Conservation (phyloP, 2,888 invertebrate species). For the Iphiclides podalirius region DNA sequence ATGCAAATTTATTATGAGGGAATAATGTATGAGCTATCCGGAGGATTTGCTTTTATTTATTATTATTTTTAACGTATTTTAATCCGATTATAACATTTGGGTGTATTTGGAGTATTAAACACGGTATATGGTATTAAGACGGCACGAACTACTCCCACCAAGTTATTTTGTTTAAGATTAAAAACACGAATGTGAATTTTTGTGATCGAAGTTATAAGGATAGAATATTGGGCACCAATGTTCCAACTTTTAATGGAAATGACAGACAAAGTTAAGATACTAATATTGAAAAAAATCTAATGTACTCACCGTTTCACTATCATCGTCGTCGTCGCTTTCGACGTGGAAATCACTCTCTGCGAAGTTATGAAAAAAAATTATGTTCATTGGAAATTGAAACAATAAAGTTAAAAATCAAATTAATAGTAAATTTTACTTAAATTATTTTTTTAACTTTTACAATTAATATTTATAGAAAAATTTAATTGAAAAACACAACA, state of each 20-base stretch:
- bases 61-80: background rate
- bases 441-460: too few relatives aligned
- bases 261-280: background rate
- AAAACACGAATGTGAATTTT: too few relatives aligned
- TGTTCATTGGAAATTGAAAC: too few relatives aligned
- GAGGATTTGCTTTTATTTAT: background rate
- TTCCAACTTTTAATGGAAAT: background rate
- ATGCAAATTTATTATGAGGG: too few relatives aligned
- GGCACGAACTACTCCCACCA: background rate
- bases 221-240: too few relatives aligned
- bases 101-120: background rate
- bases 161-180: background rate
- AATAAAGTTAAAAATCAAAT: too few relatives aligned
- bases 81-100: background rate
- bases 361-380: conserved; percentile 3
- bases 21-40: background rate
- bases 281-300: background rate
- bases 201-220: too few relatives aligned
- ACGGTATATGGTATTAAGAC: background rate
- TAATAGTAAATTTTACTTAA: too few relatives aligned
- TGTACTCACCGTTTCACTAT: conserved; percentile 1
- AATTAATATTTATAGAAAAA: too few relatives aligned
- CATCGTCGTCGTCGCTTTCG: background rate
- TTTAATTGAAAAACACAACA: too few relatives aligned
- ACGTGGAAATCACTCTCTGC: conserved; percentile 25